These are phyloP conservation scores for Temnothorax nylanderi DNA, from an alignment of 1,140 invertebrate species.

Conservation along the genomic window DNA sequence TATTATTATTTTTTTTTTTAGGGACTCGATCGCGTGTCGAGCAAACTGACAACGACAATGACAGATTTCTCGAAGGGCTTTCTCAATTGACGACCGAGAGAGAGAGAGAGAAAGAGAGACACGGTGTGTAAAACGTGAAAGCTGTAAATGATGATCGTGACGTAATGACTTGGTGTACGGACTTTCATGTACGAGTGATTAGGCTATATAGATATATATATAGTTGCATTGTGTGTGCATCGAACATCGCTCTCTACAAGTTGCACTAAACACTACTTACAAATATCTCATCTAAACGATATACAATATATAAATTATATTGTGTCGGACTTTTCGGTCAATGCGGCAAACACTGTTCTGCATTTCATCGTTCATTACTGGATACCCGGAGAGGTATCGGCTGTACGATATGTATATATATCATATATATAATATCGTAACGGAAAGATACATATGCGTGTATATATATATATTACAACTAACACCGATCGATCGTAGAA, in stretches of 20 bases:
- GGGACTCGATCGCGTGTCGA: background rate
- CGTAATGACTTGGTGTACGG: constrained; percentile 41
- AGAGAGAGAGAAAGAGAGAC: background rate
- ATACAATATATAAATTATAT: constrained; percentile 69
- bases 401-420: constrained; percentile 43
- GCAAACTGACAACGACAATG: background rate
- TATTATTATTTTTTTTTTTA: background rate
- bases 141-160: constrained; percentile 60
- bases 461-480: constrained; percentile 68
- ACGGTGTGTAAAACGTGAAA: constrained; percentile 47
- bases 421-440: constrained; percentile 51
- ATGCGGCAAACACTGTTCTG: constrained; percentile 71
- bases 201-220: constrained; percentile 68
- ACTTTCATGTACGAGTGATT: constrained; percentile 49
- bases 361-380: constrained; percentile 65
- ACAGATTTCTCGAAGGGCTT: background rate
- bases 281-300: constrained; percentile 73
- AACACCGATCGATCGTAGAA: constrained; percentile 81
- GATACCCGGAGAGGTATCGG: constrained; percentile 52
- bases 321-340: constrained; percentile 49
- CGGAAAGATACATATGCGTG: constrained; percentile 42
- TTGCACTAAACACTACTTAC: constrained; percentile 75
- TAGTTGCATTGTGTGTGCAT: constrained; percentile 71
- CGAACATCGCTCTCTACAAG: constrained; percentile 74
- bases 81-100: background rate